These are phyloP conservation scores for Holacanthus passer DNA, from an alignment of 2,113 vertebrate species.

Conservation along the genomic window DNA sequence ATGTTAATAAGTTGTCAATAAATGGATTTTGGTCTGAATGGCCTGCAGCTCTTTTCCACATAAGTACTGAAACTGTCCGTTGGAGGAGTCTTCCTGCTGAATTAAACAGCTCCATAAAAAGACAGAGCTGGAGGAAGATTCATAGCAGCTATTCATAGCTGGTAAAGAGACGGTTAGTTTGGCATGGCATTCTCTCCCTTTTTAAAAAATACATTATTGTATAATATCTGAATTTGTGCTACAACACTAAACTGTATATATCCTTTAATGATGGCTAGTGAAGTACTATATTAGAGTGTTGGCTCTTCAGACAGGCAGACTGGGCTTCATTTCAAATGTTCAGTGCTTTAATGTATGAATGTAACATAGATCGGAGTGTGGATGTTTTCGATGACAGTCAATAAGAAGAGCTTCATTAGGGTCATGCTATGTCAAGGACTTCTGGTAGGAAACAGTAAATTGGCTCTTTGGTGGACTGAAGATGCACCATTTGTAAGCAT, in stretches of 20 bases:
- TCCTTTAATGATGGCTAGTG: neutral
- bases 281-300: neutral
- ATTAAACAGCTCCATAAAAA: neutral
- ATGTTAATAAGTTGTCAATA: constrained; percentile 51
- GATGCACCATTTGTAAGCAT: neutral
- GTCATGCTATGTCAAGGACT: neutral
- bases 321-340: neutral
- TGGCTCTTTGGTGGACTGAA: neutral
- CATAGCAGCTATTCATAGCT: no score
- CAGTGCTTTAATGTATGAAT: neutral
- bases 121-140: neutral
- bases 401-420: neutral
- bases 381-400: neutral
- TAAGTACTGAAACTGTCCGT: constrained; percentile 13
- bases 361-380: neutral
- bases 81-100: neutral
- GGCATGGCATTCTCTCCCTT: no score
- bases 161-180: no score
- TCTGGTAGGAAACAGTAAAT: neutral
- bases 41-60: constrained; percentile 23
- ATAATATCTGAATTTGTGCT: neutral
- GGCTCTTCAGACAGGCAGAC: neutral
- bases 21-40: constrained; percentile 38
- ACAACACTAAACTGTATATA: neutral
- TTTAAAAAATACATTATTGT: no score